Conservation (phyloP, 2,797 vertebrate genomes). For the Chaetophractus vellerosus region DNA sequence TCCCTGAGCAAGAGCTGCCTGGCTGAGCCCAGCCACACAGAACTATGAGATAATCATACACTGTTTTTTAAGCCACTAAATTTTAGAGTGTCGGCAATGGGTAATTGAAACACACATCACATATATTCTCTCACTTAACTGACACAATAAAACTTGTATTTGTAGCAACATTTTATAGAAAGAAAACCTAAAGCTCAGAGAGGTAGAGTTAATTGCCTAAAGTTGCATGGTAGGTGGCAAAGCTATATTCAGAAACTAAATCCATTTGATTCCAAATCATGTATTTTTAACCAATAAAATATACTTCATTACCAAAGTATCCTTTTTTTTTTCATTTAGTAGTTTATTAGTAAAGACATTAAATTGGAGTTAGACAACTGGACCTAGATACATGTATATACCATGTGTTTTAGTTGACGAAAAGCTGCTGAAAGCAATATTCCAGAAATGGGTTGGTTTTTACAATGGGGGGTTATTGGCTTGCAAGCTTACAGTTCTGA, state of each 20-base stretch:
- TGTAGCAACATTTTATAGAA: conserved; percentile 26
- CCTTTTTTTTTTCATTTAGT: neutral
- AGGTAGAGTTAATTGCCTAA: neutral
- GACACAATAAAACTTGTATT: neutral
- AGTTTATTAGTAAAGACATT: neutral
- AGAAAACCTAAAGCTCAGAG: neutral
- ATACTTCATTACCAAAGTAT: neutral
- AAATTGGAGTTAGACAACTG: neutral
- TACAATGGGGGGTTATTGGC: too few species aligned
- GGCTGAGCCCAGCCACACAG: neutral
- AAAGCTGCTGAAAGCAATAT: too few species aligned
- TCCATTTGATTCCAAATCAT: conserved; percentile 28
- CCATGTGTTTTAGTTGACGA: too few species aligned
- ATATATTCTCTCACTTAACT: neutral
- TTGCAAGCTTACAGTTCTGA: too few species aligned
- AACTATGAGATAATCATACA: neutral
- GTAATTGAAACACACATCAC: neutral
- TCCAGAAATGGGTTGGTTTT: too few species aligned
- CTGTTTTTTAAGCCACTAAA: neutral
- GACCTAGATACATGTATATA: neutral
- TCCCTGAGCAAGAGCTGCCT: neutral
- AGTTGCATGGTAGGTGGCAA: neutral
- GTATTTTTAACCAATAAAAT: neutral
- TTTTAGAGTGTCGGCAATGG: neutral
- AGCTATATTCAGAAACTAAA: conserved; percentile 4